A percentile compares a stretch with the other conserved stretches of the same genome.
These are phyloP conservation scores for Laothoe populi DNA, from an alignment of 2,888 invertebrate genomes.

Conservation along the genomic window DNA sequence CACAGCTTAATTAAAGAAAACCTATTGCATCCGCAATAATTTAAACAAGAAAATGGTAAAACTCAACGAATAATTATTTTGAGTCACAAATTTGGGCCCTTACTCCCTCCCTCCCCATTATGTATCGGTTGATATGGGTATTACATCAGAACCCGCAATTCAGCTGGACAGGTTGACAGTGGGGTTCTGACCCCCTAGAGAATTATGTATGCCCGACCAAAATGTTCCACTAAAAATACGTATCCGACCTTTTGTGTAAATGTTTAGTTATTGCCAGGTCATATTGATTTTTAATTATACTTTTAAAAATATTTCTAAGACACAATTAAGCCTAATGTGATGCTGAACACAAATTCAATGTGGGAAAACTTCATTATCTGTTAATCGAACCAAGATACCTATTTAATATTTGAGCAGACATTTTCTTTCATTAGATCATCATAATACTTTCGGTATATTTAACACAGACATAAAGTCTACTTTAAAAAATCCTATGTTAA, in stretches of 20 bases:
- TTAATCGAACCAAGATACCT: too few species aligned
- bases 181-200: conserved; percentile 24
- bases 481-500: neutral
- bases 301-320: too few species aligned
- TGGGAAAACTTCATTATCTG: too few species aligned
- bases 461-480: too few species aligned
- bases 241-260: conserved; percentile 15
- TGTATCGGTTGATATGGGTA: conserved; percentile 21
- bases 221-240: conserved; percentile 23
- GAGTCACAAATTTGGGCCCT: neutral
- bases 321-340: too few species aligned
- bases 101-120: neutral
- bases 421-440: too few species aligned
- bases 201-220: conserved; percentile 22
- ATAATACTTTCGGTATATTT: too few species aligned
- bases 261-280: neutral
- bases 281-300: too few species aligned
- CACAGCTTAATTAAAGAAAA: too few species aligned
- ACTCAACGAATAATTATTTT: neutral
- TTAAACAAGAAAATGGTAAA: neutral
- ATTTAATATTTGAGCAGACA: too few species aligned
- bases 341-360: too few species aligned
- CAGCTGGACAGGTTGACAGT: conserved; percentile 8
- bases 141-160: conserved; percentile 15
- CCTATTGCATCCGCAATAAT: too few species aligned